Evolutionary conservation across 1,140 invertebrate genomes (phyloP), one percentile per base, ranked within the genome.

Genomic region (Leptopilina boulardi): DNA sequence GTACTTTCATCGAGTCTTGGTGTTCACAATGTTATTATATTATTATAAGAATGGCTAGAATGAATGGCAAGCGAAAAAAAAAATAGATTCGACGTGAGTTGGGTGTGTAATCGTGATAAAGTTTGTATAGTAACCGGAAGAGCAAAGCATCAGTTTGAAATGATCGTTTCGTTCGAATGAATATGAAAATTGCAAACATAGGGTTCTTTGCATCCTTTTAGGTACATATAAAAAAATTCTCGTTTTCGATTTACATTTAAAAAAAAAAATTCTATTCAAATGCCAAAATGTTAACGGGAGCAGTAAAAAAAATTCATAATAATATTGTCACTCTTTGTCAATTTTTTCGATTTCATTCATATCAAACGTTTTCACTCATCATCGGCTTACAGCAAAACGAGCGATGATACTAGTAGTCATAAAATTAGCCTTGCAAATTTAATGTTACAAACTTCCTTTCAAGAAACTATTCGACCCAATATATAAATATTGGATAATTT

Each of bases 121-220:
- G 23, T 66, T 66, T 66, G 59, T 66, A 66, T 66, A 66, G 59
- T 66, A 66, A 66, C 59, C 59, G 59, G 59, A 66, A 66, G 59
- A 30, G 23, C 59, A 13, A 26, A 66, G 23, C 47, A 66, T 9
- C 26, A 66, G 23, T n/a, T 13, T n/a, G 15, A n/a, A 30, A 66
- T 66, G 23, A 66, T 66, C 59, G 59, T 66, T 66, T 66, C 59
- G 59, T 66, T 30, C n/a, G 26, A 30, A 11, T 66, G 59, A 13
- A 26, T 26, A 66, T 66, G 11, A 66, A 66, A 66, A 66, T 66
- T 66, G 26, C 21, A 11, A 26, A 42, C 9, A 19, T 21, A 56
- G 54, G 54, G 54, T 56, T 19, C 10, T 23, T 56, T n/a, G n/a
- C 23, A 66, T 66, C 26, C 59, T n/a, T 66, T 30, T 34, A 8